Percentiles rank a stretch among this genome's conserved stretches.
These are phyloP conservation scores for Pharmacophagus antenor DNA, from an alignment of 2,888 invertebrate species.

Conservation along the genomic window DNA sequence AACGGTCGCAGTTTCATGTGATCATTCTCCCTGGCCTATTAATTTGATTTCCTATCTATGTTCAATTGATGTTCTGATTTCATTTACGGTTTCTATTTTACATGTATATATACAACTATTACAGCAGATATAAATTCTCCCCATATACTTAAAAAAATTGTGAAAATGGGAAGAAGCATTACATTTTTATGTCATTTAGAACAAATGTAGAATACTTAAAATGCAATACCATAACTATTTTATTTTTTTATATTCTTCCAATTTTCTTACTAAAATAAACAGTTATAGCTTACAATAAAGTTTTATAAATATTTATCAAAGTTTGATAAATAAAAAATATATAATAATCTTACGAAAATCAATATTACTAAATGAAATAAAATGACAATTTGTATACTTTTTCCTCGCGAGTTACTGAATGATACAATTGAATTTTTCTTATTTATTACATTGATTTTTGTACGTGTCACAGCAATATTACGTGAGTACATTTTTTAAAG, in stretches of 20 bases:
- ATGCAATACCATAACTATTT: too few species aligned
- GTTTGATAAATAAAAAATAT: too few species aligned
- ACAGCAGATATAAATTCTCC: neutral
- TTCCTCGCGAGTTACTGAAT: slow-evolving; percentile 31
- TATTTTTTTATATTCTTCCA: too few species aligned
- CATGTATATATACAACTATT: neutral
- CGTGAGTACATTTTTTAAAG: slow-evolving; percentile 38
- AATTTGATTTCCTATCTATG: neutral
- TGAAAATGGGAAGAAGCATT: too few species aligned
- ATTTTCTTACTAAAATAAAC: too few species aligned
- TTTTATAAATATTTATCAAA: too few species aligned
- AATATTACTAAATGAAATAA: neutral
- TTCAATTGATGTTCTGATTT: neutral
- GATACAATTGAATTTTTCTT: slow-evolving; percentile 10
- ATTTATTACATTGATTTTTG: slow-evolving; percentile 33
- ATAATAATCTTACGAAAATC: neutral
- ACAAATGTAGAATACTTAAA: too few species aligned
- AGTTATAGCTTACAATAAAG: too few species aligned
- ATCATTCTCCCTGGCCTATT: neutral
- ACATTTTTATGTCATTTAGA: too few species aligned
- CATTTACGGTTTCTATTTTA: neutral
- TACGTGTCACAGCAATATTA: slow-evolving; percentile 43
- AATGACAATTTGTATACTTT: neutral
- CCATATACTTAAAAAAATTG: too few species aligned
- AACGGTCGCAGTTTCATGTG: slow-evolving; percentile 8